phyloP scores from a whole-genome alignment of 2,888 invertebrate genomes.

The Melanchra persicariae region DNA sequence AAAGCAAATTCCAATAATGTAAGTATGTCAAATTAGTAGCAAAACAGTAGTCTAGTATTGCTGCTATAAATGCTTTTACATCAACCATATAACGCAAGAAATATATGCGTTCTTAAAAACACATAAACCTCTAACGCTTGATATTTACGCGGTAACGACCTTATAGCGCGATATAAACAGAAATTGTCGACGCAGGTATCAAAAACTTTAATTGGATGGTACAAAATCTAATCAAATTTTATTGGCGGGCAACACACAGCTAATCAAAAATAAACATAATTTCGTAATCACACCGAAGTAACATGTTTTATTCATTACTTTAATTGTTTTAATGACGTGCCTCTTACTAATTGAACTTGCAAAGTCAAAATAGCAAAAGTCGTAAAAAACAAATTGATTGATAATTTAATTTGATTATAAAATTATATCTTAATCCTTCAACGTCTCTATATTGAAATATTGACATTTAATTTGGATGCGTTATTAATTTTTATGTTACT shows the following conservation, averaged over 20 bases:
- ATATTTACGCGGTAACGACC: conserved; percentile 54
- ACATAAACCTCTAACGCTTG: conserved; percentile 39
- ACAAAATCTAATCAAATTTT: conserved; percentile 71
- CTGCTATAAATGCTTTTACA: conserved; percentile 21
- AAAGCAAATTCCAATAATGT: conserved; percentile 19
- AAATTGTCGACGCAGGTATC: conserved; percentile 64
- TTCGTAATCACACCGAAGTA: conserved; percentile 64
- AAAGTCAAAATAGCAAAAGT: conserved; percentile 54
- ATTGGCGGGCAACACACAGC: conserved; percentile 66
- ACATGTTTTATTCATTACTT: conserved; percentile 68
- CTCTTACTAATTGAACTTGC: conserved; percentile 57
- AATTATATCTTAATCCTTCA: conserved; percentile 66
- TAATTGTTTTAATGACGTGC: conserved; percentile 69
- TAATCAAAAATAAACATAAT: conserved; percentile 73
- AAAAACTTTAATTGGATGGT: conserved; percentile 67
- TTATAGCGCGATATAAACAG: conserved; percentile 59
- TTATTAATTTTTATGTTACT: conserved; percentile 58
- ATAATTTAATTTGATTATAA: conserved; percentile 67
- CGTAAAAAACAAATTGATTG: conserved; percentile 63
- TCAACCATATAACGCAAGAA: conserved; percentile 17
- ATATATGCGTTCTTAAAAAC: conserved; percentile 37
- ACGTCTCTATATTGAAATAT: conserved; percentile 66
- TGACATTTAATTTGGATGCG: conserved; percentile 65
- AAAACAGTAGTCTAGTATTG: conserved; percentile 49
- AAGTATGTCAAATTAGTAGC: conserved; percentile 22